Base-by-base conservation (phyloP, 1,140 invertebrate species). In the Drosophila parvula region DNA sequence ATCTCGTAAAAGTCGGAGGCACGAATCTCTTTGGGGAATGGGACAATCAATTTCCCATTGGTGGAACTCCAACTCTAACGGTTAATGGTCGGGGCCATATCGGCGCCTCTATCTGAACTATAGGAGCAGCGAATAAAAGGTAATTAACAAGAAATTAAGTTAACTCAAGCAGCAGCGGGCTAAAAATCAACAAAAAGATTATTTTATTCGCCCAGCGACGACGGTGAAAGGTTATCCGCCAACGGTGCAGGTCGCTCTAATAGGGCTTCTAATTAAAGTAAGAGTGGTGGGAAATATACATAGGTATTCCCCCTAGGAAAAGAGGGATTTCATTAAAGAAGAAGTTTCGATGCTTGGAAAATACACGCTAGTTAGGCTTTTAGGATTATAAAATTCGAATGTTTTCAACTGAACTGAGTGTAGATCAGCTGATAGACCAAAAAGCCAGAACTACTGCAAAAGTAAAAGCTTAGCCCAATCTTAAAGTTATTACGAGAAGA, bases 81-180 rank as follows among this genome's bases (percentile, higher is more conserved):
- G 81, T 81, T 50, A 77, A 83, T 64, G 62, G 65, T 38, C 51
- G 47, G 30, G 28, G 65, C 65, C 47, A 69, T 67, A 70, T 70
- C 67, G 67, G 67, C 64, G 67, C 41, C 67, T 40, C 62, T 32
- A 70, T 64, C 61, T 68, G 32, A 48, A 45, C 55, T 60, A 68
- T 34, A 51, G 28, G 32, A n/a, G 40, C 18, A 55, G 38, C 65
- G 38, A 74, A 81, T 86, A 79, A 78, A 76, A 79, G 60, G 74
- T 81, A 85, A 85, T 85, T 85, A 86, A 71, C 74, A 63, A 68
- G 82, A 81, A 86, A 85, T 65, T 30, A 71, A 85, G 61, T 86
- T 53, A 51, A 83, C 70, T 79, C 75, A 64, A 65, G 45, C 67
- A 30, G 30, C 30, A 76, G 63, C 16, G 51, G 28, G 47, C 36